Evolutionary conservation across 1,140 invertebrate species (phyloP), one percentile per base, ranked within the genome.

Genomic region (Trachymyrmex septentrionalis): DNA sequence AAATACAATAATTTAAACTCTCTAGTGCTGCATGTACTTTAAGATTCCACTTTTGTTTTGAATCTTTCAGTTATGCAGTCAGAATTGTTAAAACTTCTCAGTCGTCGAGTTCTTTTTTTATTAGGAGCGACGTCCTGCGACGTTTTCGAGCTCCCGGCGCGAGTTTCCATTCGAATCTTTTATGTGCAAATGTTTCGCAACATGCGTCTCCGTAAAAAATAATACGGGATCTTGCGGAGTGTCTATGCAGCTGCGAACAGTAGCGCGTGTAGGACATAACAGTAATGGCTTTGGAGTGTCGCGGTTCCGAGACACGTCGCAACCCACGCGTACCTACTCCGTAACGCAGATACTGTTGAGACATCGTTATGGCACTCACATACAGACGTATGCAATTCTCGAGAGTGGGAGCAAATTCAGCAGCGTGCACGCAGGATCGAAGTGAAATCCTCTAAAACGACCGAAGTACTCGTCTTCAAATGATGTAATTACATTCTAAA

Each of bases 231-330:
- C 53, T 16, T 34, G 55, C 50, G n/a, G 55, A 59, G 57, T 67
- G 53, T 85, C 80, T 87, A 61, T 76, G 66, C 72, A 76, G 34
- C 71, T 67, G 53, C 85, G 75, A 86, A 85, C 75, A 44, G 57
- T 55, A 24, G 21, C 67, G 69, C 67, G 55, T 71, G 55, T 14
- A 55, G 48, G 19, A 19, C 66, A 91, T 92, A 92, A 93, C 92
- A 92, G 92, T 93, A 94, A 94, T 94, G 92, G 92, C 90, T 92
- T 92, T 93, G 85, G 92, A 93, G 90, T 93, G 92, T 93, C 90
- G 91, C 90, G 91, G 89, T 93, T 89, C 67, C 81, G 76, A 85
- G 76, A 82, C 82, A 87, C 48, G 69, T 67, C 84, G 57, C 76
- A 57, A 75, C 73, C 80, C 66, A 86, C 38, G 67, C 50, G 12